Base-by-base conservation (phyloP, 1,140 invertebrate genomes). In the Pantala flavescens region DNA sequence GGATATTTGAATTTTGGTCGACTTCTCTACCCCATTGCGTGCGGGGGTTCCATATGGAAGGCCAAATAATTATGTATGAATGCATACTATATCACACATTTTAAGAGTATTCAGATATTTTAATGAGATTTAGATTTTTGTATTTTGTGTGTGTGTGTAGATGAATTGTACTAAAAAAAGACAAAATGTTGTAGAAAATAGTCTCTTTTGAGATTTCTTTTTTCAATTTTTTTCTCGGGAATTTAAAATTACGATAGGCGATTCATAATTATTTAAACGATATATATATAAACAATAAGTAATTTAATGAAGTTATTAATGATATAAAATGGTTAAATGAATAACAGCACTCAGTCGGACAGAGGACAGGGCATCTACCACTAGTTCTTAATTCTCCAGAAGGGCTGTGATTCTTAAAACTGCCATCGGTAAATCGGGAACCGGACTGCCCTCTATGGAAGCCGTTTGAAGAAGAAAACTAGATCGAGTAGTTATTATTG, bases 41-140 rank as follows among this genome's bases (percentile, higher is more conserved):
- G 74, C 74, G 71, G 71, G 75, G 77, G 74, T n/a, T 76, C 71
- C 74, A 74, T 74, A 72, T 55, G 70, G 49, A 43, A 55, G 72
- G 71, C 49, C 73, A 74, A 16, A 63, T 21, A 63, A 63, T 63
- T 74, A 75, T 70, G 43, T 55, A 77, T 70, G 70, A 76, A 76
- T 76, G 73, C 75, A 63, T 73, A 77, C 74, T 71, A 70, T 72
- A 75, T 71, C 74, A 77, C 73, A 73, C 63, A 74, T 75, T 76
- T 76, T 75, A 73, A 76, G 75, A 75, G 76, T 78, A 75, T 77
- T 76, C 71, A 77, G 74, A 76, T 78, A 77, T 77, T 77, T 75
- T 77, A 75, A 78, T 71, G 76, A 77, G 74, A 76, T 74, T 77
- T 76, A 77, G 75, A 77, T 72, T 77, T 77, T 77, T 77, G 76